Base-by-base conservation (phyloP, 2,797 vertebrate species). In the Luscinia luscinia region DNA sequence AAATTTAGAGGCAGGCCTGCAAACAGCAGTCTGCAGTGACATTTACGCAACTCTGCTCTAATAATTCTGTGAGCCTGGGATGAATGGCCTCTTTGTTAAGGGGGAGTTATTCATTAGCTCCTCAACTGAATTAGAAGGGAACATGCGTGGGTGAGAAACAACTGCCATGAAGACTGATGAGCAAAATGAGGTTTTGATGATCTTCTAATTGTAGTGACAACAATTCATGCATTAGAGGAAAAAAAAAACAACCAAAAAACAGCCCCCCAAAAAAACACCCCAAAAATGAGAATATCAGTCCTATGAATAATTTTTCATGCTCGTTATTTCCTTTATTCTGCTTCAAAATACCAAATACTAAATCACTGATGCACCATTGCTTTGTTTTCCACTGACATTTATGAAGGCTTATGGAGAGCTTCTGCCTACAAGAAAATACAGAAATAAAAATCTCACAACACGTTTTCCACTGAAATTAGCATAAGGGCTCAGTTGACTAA, bases 41-140 rank as follows among this genome's bases (percentile, higher is more conserved):
- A 97, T 98, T 98, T 98, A 97, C 81, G 96, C 97, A 97, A 97
- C 97, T 97, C 97, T 98, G 86, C 97, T 97, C 95, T 95, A 96
- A 98, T 98, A 98, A 98, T 98, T 97, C 96, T 94, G 94, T 87
- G 88, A 94, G 94, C 92, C 92, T 5, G 28, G 96, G 93, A 95
- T 98, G 97, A 98, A 98, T 98, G 97, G 97, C 87, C 85, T 96
- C 97, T 98, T 98, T 98, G 98, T 98, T 97, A 96, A 96, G 96
- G 66, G 66, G 90, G 92, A 97, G 96, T 97, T 98, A 98, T 97
- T 98, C 97, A 98, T 98, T 96, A 98, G 97, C 95, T 96, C 77
- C 92, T 63, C 94, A 97, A 95, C 94, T 97, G 97, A 97, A 97
- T 97, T 97, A 97, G 94, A 93, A 68, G 93, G 96, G 97, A 95